Conservation (phyloP, 2,888 invertebrate genomes). For the Lepetodrilus schrolli region DNA sequence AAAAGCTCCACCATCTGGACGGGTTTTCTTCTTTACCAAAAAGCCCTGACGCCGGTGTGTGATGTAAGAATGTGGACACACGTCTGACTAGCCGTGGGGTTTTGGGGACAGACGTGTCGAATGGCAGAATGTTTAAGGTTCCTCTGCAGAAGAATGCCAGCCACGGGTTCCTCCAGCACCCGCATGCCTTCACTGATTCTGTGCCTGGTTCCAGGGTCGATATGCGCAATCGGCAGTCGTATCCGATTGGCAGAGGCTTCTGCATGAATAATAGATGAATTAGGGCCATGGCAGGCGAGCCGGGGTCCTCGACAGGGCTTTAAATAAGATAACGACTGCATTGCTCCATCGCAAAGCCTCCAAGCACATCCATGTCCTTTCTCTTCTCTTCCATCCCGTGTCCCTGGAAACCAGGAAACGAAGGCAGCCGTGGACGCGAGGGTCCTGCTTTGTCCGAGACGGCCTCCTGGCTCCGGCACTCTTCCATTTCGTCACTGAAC, state of each 20-base stretch:
- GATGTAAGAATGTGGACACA: too few relatives aligned
- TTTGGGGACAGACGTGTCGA: background rate
- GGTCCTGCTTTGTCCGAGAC: too few relatives aligned
- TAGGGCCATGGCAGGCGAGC: slow-evolving; percentile 23
- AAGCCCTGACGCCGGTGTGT: too few relatives aligned
- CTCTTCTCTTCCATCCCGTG: background rate
- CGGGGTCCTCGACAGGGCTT: slow-evolving; percentile 21
- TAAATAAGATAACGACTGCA: slow-evolving; percentile 26
- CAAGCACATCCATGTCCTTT: background rate
- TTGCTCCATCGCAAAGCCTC: slow-evolving; percentile 12
- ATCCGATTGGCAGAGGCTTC: slow-evolving; percentile 31
- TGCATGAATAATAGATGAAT: slow-evolving; percentile 34
- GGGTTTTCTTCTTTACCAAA: too few relatives aligned
- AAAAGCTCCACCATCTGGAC: background rate
- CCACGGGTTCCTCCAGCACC: slow-evolving; percentile 3
- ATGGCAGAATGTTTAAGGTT: background rate
- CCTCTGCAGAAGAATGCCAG: slow-evolving; percentile 18
- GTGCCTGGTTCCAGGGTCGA: slow-evolving; percentile 14
- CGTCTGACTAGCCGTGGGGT: too few relatives aligned
- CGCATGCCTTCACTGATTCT: slow-evolving; percentile 25
- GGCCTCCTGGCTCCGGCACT: background rate
- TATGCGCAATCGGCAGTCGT: slow-evolving; percentile 31
- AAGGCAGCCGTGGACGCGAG: background rate
- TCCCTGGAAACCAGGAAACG: too few relatives aligned
- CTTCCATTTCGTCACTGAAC: too few relatives aligned